A percentile compares a stretch with the other conserved stretches of the same genome.
Evolutionary conservation across 1,140 invertebrate species (phyloP).

Genomic region (Hestina assimilis): DNA sequence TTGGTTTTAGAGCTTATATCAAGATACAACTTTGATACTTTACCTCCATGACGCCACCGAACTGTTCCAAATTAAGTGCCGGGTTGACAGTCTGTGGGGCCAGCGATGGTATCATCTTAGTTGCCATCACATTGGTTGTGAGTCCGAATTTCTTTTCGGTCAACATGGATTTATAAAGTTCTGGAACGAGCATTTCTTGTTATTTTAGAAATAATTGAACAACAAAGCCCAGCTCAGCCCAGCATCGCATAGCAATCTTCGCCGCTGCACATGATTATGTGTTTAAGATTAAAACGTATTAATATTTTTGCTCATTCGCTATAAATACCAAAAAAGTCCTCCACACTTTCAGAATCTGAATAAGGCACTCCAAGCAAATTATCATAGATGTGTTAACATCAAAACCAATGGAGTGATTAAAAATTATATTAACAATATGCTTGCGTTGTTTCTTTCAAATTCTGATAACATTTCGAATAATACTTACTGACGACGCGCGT

Average conservation of each 20-base stretch:
- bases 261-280: not conserved
- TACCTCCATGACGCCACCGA: conserved; percentile 89
- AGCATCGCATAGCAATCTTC: conserved; percentile 2
- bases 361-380: too few species aligned
- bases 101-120: conserved; percentile 94
- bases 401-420: not conserved
- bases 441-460: not conserved
- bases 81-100: conserved; percentile 96
- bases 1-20: too few species aligned
- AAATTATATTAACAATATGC: not conserved
- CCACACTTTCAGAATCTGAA: too few species aligned
- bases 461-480: not conserved
- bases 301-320: too few species aligned
- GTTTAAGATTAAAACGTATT: not conserved
- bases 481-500: conserved; percentile 91
- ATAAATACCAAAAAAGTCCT: too few species aligned
- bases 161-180: conserved; percentile 95
- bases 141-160: conserved; percentile 95
- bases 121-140: conserved; percentile 94
- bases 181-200: conserved; percentile 77
- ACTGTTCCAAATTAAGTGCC: conserved; percentile 93
- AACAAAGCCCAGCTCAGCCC: not conserved
- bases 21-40: conserved; percentile 6
- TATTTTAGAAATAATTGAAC: conserved; percentile 3
- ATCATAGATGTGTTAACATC: not conserved